Conservation (phyloP, 2,888 invertebrate genomes). For the Caenorhabditis wallacei region DNA sequence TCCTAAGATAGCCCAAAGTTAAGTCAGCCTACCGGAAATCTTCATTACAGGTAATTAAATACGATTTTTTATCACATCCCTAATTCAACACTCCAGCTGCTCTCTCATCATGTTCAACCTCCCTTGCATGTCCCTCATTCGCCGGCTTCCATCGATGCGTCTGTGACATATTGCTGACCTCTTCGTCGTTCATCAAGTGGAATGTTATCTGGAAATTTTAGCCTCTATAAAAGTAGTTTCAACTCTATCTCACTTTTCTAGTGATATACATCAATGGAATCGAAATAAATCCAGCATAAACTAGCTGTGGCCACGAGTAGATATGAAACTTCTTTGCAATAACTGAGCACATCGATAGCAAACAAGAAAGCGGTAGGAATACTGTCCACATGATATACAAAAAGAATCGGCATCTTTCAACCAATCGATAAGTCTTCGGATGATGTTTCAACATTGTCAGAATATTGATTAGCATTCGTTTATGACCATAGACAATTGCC, state of each 20-base stretch:
- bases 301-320: neutral
- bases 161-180: conserved; percentile 30
- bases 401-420: conserved; percentile 28
- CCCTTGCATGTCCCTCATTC: conserved; percentile 44
- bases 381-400: conserved; percentile 54
- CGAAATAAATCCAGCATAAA: conserved; percentile 24
- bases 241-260: conserved; percentile 17
- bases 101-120: conserved; percentile 55
- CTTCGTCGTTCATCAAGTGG: neutral
- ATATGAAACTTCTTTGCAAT: conserved; percentile 41
- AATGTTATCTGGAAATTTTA: conserved; percentile 29
- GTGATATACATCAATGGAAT: conserved; percentile 31
- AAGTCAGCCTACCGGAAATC: too few relatives aligned
- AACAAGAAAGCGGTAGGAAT: conserved; percentile 32
- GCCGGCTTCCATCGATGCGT: conserved; percentile 57
- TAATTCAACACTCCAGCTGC: conserved; percentile 43
- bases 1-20: too few relatives aligned
- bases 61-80: neutral
- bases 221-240: neutral
- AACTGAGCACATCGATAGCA: conserved; percentile 32
- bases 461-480: conserved; percentile 38
- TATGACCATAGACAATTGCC: conserved; percentile 38
- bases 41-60: too few relatives aligned
- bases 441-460: conserved; percentile 60
- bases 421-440: conserved; percentile 25